Evolutionary conservation across 2,113 vertebrate species (phyloP).

Genomic region (Lonchura striata): DNA sequence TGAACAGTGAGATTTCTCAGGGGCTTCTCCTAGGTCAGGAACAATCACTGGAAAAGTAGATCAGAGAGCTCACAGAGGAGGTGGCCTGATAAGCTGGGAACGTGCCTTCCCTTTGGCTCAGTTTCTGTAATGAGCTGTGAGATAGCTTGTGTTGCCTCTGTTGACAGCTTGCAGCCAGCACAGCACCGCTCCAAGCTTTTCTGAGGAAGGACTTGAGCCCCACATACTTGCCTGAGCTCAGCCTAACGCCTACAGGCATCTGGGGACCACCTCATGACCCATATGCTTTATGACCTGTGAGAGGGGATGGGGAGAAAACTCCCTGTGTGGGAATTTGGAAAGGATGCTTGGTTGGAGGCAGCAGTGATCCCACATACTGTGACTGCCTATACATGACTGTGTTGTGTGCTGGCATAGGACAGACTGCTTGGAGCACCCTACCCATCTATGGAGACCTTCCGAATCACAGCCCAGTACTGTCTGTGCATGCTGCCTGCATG

Average conservation of each 20-base stretch:
- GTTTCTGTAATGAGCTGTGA: conserved; percentile 57
- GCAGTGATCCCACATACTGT: not conserved
- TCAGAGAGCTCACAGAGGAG: conserved; percentile 67
- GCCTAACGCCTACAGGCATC: not conserved
- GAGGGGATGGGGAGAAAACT: not conserved
- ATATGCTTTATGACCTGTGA: rapidly evolving
- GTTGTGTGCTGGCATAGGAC: not conserved
- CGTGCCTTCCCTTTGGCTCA: conserved; percentile 53
- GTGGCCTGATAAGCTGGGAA: conserved; percentile 63
- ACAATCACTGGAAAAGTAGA: conserved; percentile 64
- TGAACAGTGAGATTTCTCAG: conserved; percentile 56
- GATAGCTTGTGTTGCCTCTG: not conserved
- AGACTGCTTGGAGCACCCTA: not conserved
- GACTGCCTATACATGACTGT: rapidly evolving
- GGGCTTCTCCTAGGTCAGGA: conserved; percentile 66
- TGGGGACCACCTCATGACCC: not conserved
- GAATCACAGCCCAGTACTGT: rapidly evolving
- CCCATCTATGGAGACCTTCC: rapidly evolving
- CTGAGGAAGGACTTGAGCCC: not conserved
- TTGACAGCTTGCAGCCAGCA: not conserved
- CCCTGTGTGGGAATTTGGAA: not conserved
- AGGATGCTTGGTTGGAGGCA: not conserved
- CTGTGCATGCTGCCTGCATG: rapidly evolving
- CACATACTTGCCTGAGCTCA: not conserved
- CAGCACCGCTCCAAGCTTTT: not conserved